phyloP scores from a whole-genome alignment of 2,888 invertebrate species.

The Drosophila gaucha region DNA sequence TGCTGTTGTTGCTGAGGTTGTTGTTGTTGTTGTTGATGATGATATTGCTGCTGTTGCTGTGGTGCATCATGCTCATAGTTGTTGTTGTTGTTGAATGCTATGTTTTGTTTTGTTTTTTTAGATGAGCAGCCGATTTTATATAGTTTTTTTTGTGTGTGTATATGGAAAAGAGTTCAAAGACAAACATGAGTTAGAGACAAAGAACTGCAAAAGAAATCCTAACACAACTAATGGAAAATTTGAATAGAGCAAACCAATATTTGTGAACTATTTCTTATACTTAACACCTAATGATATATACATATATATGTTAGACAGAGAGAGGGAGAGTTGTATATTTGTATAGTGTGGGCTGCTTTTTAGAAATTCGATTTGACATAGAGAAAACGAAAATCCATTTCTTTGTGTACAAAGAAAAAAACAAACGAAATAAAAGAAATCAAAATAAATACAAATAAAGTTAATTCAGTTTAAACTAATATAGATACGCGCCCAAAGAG shows the following conservation, averaged over 20 bases:
- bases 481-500: constrained; percentile 1
- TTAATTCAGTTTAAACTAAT: constrained; percentile 4
- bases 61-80: constrained; percentile 73
- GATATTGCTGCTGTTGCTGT: constrained; percentile 61
- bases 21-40: constrained; percentile 55
- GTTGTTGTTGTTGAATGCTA: constrained; percentile 58
- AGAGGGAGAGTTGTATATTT: not conserved
- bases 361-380: constrained; percentile 67
- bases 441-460: constrained; percentile 29
- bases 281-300: constrained; percentile 11
- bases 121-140: constrained; percentile 48
- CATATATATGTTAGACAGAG: not conserved
- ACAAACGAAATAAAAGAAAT: constrained; percentile 38
- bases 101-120: constrained; percentile 24
- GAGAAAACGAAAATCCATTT: constrained; percentile 73
- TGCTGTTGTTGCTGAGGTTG: constrained; percentile 60
- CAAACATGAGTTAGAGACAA: constrained; percentile 62
- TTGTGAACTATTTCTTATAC: constrained; percentile 23
- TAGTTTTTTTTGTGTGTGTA: constrained; percentile 33
- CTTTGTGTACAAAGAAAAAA: constrained; percentile 54
- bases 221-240: not conserved
- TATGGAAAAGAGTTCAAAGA: constrained; percentile 61
- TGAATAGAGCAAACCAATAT: not conserved
- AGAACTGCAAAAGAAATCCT: constrained; percentile 13
- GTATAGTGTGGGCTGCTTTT: constrained; percentile 33